A percentile compares a stretch with the other conserved stretches of the same genome.
phyloP scores from a whole-genome alignment of 2,888 invertebrate species.

The Drosophila anceps region DNA sequence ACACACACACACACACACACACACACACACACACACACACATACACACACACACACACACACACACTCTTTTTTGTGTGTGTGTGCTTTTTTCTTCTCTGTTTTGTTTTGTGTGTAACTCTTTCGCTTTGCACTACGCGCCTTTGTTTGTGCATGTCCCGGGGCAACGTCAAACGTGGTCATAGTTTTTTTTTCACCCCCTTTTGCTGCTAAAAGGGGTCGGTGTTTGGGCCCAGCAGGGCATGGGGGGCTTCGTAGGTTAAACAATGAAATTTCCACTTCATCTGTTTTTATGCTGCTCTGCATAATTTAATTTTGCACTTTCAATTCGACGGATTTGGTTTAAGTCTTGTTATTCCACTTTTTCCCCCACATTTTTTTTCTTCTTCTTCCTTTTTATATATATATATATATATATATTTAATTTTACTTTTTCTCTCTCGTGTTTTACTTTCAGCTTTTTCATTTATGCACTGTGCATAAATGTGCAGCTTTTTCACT shows the following conservation, averaged over 20 bases:
- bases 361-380: neutral
- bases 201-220: neutral
- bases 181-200: conserved; percentile 9
- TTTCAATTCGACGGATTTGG: conserved; percentile 62
- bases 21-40: conserved; percentile 13
- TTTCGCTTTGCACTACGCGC: conserved; percentile 48
- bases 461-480: conserved; percentile 13
- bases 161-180: conserved; percentile 40
- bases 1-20: conserved; percentile 7
- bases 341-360: conserved; percentile 43
- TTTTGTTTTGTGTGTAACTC: conserved; percentile 39
- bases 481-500: conserved; percentile 6
- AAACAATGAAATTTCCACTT: conserved; percentile 81
- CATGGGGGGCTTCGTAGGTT: conserved; percentile 64
- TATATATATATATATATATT: neutral
- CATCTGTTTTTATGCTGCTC: conserved; percentile 80
- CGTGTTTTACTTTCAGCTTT: conserved; percentile 17
- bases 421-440: conserved; percentile 19
- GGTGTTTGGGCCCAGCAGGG: neutral
- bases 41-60: neutral
- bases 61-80: neutral
- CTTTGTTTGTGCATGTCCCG: conserved; percentile 65
- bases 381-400: no score
- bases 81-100: conserved; percentile 14
- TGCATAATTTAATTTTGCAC: conserved; percentile 80